phyloP scores from a whole-genome alignment of 2,797 vertebrate genomes.

The Falco biarmicus region DNA sequence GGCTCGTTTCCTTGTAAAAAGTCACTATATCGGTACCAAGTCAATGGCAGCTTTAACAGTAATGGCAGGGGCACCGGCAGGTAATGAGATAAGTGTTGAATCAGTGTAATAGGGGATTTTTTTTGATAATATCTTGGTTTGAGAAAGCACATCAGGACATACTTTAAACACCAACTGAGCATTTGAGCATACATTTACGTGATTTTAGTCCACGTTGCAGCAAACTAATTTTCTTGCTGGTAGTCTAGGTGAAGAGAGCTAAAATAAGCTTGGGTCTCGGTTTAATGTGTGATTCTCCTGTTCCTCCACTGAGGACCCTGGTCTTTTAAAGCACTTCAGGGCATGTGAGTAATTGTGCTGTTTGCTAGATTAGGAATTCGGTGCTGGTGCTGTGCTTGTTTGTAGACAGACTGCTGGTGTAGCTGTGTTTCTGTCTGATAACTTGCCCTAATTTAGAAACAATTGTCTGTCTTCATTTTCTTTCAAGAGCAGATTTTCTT shows the following conservation, averaged over 20 bases:
- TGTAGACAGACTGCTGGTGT: background rate
- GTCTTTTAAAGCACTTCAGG: background rate
- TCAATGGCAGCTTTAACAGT: slow-evolving; percentile 95
- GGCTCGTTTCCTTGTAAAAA: slow-evolving; percentile 97
- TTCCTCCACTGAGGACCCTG: background rate
- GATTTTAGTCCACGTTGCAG: background rate
- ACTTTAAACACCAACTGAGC: background rate
- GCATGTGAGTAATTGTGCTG: background rate
- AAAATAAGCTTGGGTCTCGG: background rate
- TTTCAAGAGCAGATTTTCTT: background rate
- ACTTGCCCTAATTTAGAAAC: background rate
- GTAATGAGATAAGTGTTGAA: slow-evolving; percentile 72
- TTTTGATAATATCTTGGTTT: background rate
- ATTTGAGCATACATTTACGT: fast-evolving
- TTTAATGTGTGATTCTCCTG: background rate
- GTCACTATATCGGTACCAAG: slow-evolving; percentile 98
- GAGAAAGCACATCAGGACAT: background rate
- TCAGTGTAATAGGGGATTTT: background rate
- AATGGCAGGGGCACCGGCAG: slow-evolving; percentile 91
- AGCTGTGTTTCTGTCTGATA: background rate
- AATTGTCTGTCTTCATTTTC: background rate
- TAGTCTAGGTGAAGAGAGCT: background rate
- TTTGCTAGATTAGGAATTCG: background rate
- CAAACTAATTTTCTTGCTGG: background rate
- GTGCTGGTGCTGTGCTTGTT: background rate